A percentile compares a stretch with the other conserved stretches of the same genome.
These are phyloP conservation scores for Spheniscus humboldti DNA, from an alignment of 2,797 vertebrate genomes.

Conservation along the genomic window DNA sequence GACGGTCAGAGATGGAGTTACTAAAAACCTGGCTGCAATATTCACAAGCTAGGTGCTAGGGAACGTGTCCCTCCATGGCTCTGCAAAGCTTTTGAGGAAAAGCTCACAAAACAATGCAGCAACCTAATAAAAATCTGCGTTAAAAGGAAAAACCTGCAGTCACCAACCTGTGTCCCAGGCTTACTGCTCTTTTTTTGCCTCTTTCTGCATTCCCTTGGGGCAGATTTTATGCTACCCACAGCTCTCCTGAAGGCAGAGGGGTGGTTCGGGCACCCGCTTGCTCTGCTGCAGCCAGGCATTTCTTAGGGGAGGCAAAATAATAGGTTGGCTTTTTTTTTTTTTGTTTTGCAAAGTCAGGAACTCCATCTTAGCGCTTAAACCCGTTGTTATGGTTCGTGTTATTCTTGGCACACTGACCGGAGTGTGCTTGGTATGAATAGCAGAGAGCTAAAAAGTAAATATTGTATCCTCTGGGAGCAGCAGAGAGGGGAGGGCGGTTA, in stretches of 20 bases:
- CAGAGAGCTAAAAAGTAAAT: conserved; percentile 50
- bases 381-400: conserved; percentile 19
- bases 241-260: not conserved
- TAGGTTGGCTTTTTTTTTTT: not conserved
- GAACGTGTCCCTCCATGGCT: not conserved
- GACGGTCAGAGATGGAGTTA: not conserved
- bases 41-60: not conserved
- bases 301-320: conserved; percentile 11
- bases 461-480: conserved; percentile 39
- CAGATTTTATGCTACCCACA: not conserved
- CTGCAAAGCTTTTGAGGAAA: not conserved
- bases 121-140: not conserved
- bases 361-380: not conserved
- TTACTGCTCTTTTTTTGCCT: not conserved
- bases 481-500: not conserved
- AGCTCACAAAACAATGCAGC: not conserved
- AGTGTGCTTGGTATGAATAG: not conserved
- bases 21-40: not conserved
- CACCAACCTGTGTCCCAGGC: fast-evolving
- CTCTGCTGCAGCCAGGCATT: not conserved
- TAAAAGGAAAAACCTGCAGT: not conserved
- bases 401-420: conserved; percentile 7
- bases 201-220: not conserved
- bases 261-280: not conserved
- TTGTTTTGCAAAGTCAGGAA: conserved; percentile 4